A percentile compares a stretch with the other conserved stretches of the same genome.
These are phyloP conservation scores for Latrodectus geometricus DNA, from an alignment of 1,140 invertebrate genomes.

Conservation along the genomic window DNA sequence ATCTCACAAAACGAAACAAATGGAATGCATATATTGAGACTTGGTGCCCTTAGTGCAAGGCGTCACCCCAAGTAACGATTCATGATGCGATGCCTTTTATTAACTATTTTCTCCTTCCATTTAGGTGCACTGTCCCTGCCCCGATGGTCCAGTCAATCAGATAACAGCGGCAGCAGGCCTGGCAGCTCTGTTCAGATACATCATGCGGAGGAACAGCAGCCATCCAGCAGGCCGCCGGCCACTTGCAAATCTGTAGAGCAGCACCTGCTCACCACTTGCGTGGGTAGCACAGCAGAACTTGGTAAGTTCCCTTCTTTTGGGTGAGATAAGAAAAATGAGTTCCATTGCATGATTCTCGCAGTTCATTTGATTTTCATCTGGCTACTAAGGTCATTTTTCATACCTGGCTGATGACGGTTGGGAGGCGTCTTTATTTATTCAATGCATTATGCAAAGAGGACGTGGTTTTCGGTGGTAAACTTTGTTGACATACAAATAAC, in stretches of 20 bases:
- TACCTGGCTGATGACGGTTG: neutral
- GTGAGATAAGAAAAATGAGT: neutral
- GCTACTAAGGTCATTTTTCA: neutral
- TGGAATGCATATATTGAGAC: too few species aligned
- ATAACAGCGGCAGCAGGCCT: constrained; percentile 66
- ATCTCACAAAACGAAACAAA: too few species aligned
- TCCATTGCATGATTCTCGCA: neutral
- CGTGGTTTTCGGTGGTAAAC: neutral
- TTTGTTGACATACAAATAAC: too few species aligned
- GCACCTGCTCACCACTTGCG: constrained; percentile 86
- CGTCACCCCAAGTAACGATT: constrained; percentile 2
- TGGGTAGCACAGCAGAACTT: constrained; percentile 77
- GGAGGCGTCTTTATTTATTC: neutral
- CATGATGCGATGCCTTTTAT: neutral
- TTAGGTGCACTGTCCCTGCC: constrained; percentile 84
- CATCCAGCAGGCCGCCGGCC: constrained; percentile 20
- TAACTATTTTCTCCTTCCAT: constrained; percentile 33
- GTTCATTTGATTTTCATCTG: neutral
- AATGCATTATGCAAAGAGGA: neutral
- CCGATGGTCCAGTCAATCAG: constrained; percentile 84
- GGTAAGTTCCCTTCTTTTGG: constrained; percentile 33
- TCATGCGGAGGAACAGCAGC: constrained; percentile 37
- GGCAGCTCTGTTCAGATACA: constrained; percentile 45
- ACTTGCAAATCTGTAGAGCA: constrained; percentile 74
- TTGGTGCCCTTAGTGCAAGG: neutral